A percentile compares a stretch with the other conserved stretches of the same genome.
Conservation (phyloP, 1,140 invertebrate genomes). For the Ptiloglossa arizonensis region DNA sequence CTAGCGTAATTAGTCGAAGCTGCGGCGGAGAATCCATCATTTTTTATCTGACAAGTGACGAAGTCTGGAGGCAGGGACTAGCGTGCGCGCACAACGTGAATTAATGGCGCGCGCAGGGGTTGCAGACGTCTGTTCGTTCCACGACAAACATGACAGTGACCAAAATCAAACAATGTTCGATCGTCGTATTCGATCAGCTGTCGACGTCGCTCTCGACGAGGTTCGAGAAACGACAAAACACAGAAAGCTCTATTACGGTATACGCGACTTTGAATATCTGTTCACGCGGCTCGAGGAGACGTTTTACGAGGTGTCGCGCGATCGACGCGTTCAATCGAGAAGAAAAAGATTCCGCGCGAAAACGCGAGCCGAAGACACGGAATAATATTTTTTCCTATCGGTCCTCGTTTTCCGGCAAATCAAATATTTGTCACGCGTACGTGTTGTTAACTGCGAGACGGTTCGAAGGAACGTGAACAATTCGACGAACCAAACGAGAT, state of each 20-base stretch:
- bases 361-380: too few species aligned
- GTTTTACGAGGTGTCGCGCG: too few species aligned
- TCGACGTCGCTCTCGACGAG: slow-evolving; percentile 20
- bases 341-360: too few species aligned
- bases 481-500: too few species aligned
- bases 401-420: too few species aligned
- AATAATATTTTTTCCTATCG: too few species aligned
- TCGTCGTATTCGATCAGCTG: slow-evolving; percentile 48
- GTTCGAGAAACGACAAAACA: slow-evolving; percentile 25
- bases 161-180: slow-evolving; percentile 60
- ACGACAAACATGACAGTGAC: slow-evolving; percentile 60
- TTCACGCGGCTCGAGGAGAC: too few species aligned
- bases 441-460: too few species aligned
- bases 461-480: too few species aligned
- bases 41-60: slow-evolving; percentile 49
- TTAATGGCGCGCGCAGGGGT: slow-evolving; percentile 49
- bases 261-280: too few species aligned
- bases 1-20: slow-evolving; percentile 48
- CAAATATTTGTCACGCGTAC: too few species aligned
- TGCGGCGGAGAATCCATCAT: slow-evolving; percentile 34
- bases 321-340: too few species aligned
- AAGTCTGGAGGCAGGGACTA: slow-evolving; percentile 13
- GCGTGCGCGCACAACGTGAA: slow-evolving; percentile 37
- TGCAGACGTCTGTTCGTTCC: slow-evolving; percentile 30
- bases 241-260: not conserved